A percentile compares a stretch with the other conserved stretches of the same genome.
Conservation (phyloP, 2,888 invertebrate species). For the Apamea crenata region DNA sequence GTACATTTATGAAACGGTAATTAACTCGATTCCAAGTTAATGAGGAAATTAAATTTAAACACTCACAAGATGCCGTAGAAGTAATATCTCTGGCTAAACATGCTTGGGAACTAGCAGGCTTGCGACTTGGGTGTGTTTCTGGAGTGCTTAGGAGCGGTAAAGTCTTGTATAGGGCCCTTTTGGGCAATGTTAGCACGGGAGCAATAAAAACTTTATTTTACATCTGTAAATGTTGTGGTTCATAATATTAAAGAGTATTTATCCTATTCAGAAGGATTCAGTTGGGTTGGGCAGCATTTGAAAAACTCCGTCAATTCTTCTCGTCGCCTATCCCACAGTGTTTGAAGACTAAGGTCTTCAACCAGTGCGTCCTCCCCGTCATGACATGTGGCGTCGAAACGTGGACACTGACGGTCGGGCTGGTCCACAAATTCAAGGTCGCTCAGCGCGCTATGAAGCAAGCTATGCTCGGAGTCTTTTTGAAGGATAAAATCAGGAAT, state of each 20-base stretch:
- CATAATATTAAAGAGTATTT: background rate
- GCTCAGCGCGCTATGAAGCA: too few relatives aligned
- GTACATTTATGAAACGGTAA: slow-evolving; percentile 45
- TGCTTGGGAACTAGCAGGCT: slow-evolving; percentile 1
- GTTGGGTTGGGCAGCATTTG: too few relatives aligned
- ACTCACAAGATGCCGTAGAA: slow-evolving; percentile 17
- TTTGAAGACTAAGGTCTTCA: too few relatives aligned
- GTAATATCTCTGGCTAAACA: slow-evolving; percentile 21
- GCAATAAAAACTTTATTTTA: background rate
- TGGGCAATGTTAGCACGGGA: background rate
- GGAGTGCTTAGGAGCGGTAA: background rate
- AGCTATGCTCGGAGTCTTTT: too few relatives aligned
- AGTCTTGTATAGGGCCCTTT: background rate
- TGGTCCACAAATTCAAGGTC: too few relatives aligned
- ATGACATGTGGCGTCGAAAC: too few relatives aligned
- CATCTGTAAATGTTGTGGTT: background rate
- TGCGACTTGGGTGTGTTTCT: background rate
- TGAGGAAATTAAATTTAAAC: slow-evolving; percentile 31
- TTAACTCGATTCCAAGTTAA: slow-evolving; percentile 28
- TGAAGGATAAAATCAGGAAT: too few relatives aligned
- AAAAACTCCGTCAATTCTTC: too few relatives aligned
- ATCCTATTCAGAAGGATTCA: too few relatives aligned
- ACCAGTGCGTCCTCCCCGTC: too few relatives aligned
- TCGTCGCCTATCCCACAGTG: too few relatives aligned
- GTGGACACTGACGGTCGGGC: too few relatives aligned